Conservation (phyloP, 2,888 invertebrate species). For the Zhuqinia jingwanae region DNA sequence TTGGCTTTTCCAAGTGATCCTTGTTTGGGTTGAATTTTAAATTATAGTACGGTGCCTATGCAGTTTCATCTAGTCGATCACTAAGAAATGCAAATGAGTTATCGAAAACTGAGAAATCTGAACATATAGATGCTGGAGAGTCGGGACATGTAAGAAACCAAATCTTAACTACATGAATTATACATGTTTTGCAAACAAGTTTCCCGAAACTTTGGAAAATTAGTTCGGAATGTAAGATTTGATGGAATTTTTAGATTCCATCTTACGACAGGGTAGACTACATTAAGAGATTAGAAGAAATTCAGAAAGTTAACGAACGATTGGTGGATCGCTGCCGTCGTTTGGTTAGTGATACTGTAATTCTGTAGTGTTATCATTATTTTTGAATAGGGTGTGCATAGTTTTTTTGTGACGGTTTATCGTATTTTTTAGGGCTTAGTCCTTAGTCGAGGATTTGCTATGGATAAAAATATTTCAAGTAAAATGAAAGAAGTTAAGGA, state of each 20-base stretch:
- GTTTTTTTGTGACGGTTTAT: no score
- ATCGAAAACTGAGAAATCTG: constrained; percentile 57
- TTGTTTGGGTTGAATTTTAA: no score
- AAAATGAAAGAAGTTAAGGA: constrained; percentile 69
- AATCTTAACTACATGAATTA: no score
- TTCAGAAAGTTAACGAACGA: constrained; percentile 63
- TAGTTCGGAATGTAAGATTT: not conserved
- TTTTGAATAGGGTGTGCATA: not conserved
- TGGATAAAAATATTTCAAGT: constrained; percentile 65
- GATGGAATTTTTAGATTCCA: constrained; percentile 10
- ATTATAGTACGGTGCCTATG: constrained; percentile 70
- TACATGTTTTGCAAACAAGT: no score
- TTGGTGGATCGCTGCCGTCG: constrained; percentile 64
- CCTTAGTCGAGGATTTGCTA: constrained; percentile 36
- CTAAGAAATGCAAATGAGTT: constrained; percentile 58
- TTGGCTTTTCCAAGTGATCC: not conserved
- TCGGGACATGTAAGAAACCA: constrained; percentile 20
- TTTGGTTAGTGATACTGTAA: constrained; percentile 20
- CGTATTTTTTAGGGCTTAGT: constrained; percentile 61
- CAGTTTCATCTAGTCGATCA: constrained; percentile 68
- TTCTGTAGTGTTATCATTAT: not conserved
- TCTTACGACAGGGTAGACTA: constrained; percentile 46
- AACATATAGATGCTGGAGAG: constrained; percentile 24
- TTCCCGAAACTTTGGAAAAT: no score
- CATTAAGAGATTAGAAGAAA: constrained; percentile 62